A percentile compares a stretch with the other conserved stretches of the same genome.
Evolutionary conservation across 2,113 vertebrate species (phyloP).

Genomic region (Toxotes chatareus): DNA sequence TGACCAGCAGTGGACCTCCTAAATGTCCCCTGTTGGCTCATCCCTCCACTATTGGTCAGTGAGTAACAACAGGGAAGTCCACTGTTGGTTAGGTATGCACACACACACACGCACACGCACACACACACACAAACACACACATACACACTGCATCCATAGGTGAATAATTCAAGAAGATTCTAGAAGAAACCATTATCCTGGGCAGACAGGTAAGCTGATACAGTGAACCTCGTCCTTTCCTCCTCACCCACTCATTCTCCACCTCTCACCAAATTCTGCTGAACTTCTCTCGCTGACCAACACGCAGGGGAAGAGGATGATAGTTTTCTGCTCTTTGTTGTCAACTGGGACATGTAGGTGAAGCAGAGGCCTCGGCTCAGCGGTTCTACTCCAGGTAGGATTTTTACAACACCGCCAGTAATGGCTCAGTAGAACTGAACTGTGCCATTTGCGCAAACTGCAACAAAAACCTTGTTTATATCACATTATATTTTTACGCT

Average conservation of each 20-base stretch:
- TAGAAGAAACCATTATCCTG: conserved; percentile 91
- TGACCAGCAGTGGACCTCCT: not conserved
- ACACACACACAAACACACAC: not conserved
- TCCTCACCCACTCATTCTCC: conserved; percentile 18
- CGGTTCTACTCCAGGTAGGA: conserved; percentile 53
- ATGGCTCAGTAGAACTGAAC: not conserved
- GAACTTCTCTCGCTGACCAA: conserved; percentile 31
- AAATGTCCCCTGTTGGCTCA: not conserved
- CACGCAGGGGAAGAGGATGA: conserved; percentile 13
- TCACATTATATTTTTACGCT: not conserved
- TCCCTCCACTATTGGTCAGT: not conserved
- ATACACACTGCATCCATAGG: conserved; percentile 55
- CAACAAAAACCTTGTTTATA: not conserved
- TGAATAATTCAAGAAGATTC: conserved; percentile 94
- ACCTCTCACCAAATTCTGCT: conserved; percentile 31
- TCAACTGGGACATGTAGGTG: conserved; percentile 41
- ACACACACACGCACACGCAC: not conserved
- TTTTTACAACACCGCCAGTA: conserved; percentile 14
- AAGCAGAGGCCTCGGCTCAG: conserved; percentile 41
- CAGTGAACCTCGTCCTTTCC: conserved; percentile 53
- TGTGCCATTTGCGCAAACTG: not conserved
- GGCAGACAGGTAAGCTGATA: conserved; percentile 91
- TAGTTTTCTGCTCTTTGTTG: conserved; percentile 32
- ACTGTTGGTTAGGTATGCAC: not conserved
- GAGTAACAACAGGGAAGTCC: not conserved